Evolutionary conservation across 2,888 invertebrate species (phyloP), one percentile per base, ranked within the genome.

Genomic region (Heliconius charithonia): DNA sequence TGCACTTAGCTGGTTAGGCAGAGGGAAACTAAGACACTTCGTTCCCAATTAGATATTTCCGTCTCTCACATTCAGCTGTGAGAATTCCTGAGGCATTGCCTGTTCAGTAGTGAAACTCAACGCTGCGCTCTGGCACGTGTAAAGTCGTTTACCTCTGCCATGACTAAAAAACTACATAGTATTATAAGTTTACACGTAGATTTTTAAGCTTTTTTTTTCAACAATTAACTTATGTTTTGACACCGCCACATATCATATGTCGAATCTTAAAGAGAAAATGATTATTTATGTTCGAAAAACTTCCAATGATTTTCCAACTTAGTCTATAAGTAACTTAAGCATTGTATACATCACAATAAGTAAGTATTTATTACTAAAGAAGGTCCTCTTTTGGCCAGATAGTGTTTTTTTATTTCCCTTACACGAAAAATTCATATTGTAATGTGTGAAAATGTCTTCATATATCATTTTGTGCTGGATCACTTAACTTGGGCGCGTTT

Each of bases 401-500:
- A 77, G 67, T 81, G 76, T 79, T 78, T 81, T 29, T 82, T 80
- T 83, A 91, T 89, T 91, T 90, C 89, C 89, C 89, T 91, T 92
- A 91, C 91, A 89, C 91, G 89, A 89, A 92, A 92, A 92, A 91
- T 91, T 92, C 91, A 90, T 93, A 94, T 92, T 93, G 93, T 94
- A 93, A 94, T 93, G 92, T 90, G 93, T 91, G 91, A 90, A 93
- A 93, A 91, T 93, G 94, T 94, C 94, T 92, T 91, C 94, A 91
- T 94, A 94, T 93, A 91, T 94, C 93, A 94, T 93, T 91, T 93
- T 91, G 90, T 91, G 91, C 92, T 91, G 92, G 94, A 92, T 94
- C 94, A 94, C 94, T 93, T 93, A 93, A 90, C 91, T 87, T 80
- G 88, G 82, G 25, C 66, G 83, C 75, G 90, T 91, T 16, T n/a